A percentile compares a stretch with the other conserved stretches of the same genome.
Conservation (phyloP, 2,888 invertebrate species). For the Cephonodes hylas region DNA sequence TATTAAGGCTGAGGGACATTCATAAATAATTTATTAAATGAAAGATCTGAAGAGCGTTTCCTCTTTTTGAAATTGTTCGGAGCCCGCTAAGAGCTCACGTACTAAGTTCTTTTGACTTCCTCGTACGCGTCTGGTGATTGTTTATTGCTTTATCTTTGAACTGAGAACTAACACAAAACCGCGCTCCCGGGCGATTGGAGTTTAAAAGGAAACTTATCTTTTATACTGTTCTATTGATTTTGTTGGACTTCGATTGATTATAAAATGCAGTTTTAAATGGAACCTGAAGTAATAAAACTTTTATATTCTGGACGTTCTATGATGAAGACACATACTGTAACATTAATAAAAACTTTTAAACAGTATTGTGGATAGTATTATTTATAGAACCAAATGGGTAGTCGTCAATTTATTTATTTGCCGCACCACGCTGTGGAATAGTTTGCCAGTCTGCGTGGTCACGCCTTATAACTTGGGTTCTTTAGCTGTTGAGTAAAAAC, state of each 20-base stretch:
- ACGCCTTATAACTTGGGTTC: too few relatives aligned
- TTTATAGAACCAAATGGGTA: too few relatives aligned
- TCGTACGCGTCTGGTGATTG: slow-evolving; percentile 13
- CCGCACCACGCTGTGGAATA: too few relatives aligned
- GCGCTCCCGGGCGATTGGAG: background rate
- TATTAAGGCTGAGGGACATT: slow-evolving; percentile 59
- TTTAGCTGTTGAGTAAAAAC: too few relatives aligned
- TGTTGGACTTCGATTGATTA: background rate
- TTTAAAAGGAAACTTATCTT: background rate
- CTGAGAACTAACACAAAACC: background rate
- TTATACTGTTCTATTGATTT: background rate
- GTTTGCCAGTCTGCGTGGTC: too few relatives aligned
- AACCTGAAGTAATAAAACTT: too few relatives aligned
- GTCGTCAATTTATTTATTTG: too few relatives aligned
- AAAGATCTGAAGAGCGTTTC: slow-evolving; percentile 50
- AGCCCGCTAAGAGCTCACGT: slow-evolving; percentile 47
- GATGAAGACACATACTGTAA: too few relatives aligned
- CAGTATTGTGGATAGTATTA: too few relatives aligned
- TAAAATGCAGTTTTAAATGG: too few relatives aligned
- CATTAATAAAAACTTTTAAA: too few relatives aligned
- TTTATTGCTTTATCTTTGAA: slow-evolving; percentile 5
- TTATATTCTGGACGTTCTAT: too few relatives aligned
- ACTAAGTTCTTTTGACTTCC: slow-evolving; percentile 37
- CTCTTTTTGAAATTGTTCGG: slow-evolving; percentile 57
- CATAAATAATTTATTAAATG: slow-evolving; percentile 72